phyloP scores from a whole-genome alignment of 2,797 vertebrate species.

The Gephyroberyx darwinii region DNA sequence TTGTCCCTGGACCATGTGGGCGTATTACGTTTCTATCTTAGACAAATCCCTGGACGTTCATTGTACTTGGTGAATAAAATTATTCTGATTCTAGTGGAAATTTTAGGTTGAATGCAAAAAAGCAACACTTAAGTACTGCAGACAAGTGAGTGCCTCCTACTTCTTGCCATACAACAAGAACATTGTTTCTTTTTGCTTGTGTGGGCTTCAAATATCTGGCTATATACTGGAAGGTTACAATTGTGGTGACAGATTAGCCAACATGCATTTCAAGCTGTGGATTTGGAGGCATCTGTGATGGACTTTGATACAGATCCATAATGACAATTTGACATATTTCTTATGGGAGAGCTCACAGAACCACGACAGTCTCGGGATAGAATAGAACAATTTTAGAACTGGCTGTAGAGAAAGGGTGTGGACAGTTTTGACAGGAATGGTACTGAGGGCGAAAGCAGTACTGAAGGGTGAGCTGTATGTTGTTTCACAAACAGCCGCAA shows the following conservation, averaged over 20 bases:
- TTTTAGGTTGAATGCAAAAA: not conserved
- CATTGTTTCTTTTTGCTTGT: constrained; percentile 18
- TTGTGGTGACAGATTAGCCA: constrained; percentile 24
- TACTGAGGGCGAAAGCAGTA: constrained; percentile 6
- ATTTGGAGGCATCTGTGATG: constrained; percentile 36
- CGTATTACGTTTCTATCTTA: constrained; percentile 1
- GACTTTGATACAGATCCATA: constrained; percentile 54
- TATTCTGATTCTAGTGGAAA: not conserved
- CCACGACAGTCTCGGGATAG: constrained; percentile 40
- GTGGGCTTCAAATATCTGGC: constrained; percentile 17
- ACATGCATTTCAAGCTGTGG: not conserved
- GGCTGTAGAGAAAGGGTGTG: not conserved
- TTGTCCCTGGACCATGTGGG: constrained; percentile 4
- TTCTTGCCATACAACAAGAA: not conserved
- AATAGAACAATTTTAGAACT: constrained; percentile 55
- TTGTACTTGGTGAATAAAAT: not conserved
- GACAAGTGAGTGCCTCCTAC: not conserved
- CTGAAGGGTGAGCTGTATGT: not conserved
- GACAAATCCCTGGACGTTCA: not conserved
- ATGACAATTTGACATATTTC: constrained; percentile 67
- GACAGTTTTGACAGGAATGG: constrained; percentile 34
- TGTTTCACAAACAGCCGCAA: constrained; percentile 26
- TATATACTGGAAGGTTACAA: constrained; percentile 4
- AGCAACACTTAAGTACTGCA: not conserved
- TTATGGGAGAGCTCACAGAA: constrained; percentile 60